Base-by-base conservation (phyloP, 2,888 invertebrate genomes). In the Panopea generosa region DNA sequence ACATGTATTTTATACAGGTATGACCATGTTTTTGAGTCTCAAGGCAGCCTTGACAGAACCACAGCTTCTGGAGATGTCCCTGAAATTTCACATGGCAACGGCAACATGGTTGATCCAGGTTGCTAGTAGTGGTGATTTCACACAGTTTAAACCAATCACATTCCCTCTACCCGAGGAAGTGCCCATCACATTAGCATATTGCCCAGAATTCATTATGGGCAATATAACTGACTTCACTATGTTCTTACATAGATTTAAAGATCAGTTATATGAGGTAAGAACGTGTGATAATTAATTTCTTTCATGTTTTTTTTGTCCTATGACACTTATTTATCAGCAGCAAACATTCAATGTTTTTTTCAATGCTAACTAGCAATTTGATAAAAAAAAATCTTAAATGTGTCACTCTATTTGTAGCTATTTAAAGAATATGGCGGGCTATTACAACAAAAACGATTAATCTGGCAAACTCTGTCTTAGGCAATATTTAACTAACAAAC, bases 171-270 rank as follows among this genome's bases (percentile, higher is more conserved):
- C 90, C 9, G 84, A 83, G 7, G 33, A 69, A 27, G 88, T 87
- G 14, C 90, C 91, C 3, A 38, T 70, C 4, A 81, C 78, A 59
- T 86, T 94, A 57, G 84, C 96, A 89, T 84, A 96, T 91, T 95
- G 98, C 90, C 98, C 98, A 50, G 98, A 99, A 93, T 96, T 96
- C 91, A 94, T 98, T 40, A 93, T 97, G 56, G 98, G 98, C 92
- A 98, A 98, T 92, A 94, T 97, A 60, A 95, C 96, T 33, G 96
- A 96, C 63, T 95, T 96, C 91, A 94, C 98, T 84, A 95, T 96
- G 82, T 96, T 97, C 74, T 93, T 91, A 14, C 87, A 90, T 50
- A 82, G 91, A 38, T 92, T 91, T 66, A 91, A 90, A 63, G 91
- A 91, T 67, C 77, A 84, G n/a, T 78, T 89, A 70, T 90, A 85